These are phyloP conservation scores for Platysteira castanea DNA, from an alignment of 2,113 vertebrate species.

Conservation along the genomic window DNA sequence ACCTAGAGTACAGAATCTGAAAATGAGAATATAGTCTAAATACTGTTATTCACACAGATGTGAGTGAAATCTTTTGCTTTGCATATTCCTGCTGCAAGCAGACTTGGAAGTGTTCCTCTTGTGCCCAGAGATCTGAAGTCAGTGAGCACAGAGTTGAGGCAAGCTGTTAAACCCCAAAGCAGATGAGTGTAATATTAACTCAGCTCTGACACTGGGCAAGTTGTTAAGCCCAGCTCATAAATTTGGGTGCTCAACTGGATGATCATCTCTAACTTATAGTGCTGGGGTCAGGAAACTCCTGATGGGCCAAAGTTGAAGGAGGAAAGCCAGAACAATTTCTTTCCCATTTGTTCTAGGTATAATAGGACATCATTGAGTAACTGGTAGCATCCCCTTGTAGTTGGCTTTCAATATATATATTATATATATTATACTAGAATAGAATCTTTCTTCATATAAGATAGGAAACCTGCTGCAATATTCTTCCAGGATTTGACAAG, in stretches of 20 bases:
- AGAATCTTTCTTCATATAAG: neutral
- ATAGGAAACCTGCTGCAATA: neutral
- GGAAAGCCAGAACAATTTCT: neutral
- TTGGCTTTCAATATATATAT: neutral
- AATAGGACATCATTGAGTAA: neutral
- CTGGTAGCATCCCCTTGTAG: neutral
- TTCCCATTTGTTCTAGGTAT: neutral
- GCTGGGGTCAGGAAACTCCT: neutral
- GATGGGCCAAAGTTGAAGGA: neutral
- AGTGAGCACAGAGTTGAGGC: neutral
- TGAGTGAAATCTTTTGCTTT: neutral
- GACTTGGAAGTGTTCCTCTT: neutral
- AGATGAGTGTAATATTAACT: neutral
- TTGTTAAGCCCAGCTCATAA: neutral
- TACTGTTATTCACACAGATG: neutral
- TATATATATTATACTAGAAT: neutral
- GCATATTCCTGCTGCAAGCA: neutral
- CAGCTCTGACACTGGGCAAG: neutral
- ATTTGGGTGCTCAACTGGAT: neutral
- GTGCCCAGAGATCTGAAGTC: neutral
- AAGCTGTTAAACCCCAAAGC: neutral
- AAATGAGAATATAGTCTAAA: neutral
- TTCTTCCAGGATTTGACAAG: neutral
- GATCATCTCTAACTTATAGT: neutral
- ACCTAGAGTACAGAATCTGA: neutral